Base-by-base conservation (phyloP, 2,888 invertebrate species). In the Electrophaes corylata region DNA sequence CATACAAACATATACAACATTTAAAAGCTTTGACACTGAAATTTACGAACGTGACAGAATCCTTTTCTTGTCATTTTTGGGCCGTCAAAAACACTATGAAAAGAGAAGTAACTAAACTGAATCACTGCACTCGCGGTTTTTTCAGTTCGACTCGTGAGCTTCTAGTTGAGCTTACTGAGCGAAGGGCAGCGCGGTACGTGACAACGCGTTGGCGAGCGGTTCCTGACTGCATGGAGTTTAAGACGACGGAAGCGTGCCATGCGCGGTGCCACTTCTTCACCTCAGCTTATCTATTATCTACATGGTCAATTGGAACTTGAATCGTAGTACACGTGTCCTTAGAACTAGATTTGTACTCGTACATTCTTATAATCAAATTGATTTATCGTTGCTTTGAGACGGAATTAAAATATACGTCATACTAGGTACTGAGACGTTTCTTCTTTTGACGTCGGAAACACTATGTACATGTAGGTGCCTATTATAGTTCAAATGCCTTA, bases 41-140 rank as follows among this genome's bases (percentile, higher is more conserved):
- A 75, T 74, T 83, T 91, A 91, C 91, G 87, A 90, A 91, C 91
- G 85, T 89, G 83, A 76, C 73, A 70, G 70, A 79, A 81, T 75
- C 73, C 74, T 65, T 70, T 71, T 73, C 70, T 68, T 78, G 72
- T 73, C 81, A 79, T 84, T 76, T 78, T 72, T 70, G 65, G 58
- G 69, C 65, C 53, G 48, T 59, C 62, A 62, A 66, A 62, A 62
- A 65, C 73, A 71, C 70, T 69, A 58, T 61, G 58, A 62, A 54
- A 45, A 60, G 43, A 62, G 2, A 55, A 44, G 29, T n/a, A 44
- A 3, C 5, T 31, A 16, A 41, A 54, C 47, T 43, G 23, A 53
- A 61, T 57, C 83, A 84, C 82, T 78, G 68, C 78, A 83, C 84
- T 73, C 84, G 76, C 62, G 58, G 51, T 50, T 46, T 43, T 44